A percentile compares a stretch with the other conserved stretches of the same genome.
Evolutionary conservation across 1,140 invertebrate species (phyloP).

Genomic region (Cydia pomonella): DNA sequence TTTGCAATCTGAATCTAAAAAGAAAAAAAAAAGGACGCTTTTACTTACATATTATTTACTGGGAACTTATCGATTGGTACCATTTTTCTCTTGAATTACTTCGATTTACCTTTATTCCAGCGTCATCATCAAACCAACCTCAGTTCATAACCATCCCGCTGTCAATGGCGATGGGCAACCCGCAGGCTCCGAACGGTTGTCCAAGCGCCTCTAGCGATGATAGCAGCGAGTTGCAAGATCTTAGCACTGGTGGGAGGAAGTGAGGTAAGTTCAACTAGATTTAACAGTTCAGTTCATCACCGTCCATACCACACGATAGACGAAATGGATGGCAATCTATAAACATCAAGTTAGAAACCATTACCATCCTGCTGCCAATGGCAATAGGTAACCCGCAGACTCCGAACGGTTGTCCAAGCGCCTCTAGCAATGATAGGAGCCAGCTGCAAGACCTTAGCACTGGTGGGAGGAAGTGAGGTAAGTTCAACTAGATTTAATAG

Average conservation of each 20-base stretch:
- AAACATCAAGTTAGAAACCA: slow-evolving; percentile 48
- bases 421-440: slow-evolving; percentile 72
- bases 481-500: not conserved
- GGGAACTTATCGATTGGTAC: no score
- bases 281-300: not conserved
- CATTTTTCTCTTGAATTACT: no score
- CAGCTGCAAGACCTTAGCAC: slow-evolving; percentile 78
- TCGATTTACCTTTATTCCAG: slow-evolving; percentile 36
- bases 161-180: slow-evolving; percentile 80
- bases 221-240: slow-evolving; percentile 77
- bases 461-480: slow-evolving; percentile 64
- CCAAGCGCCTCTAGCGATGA: slow-evolving; percentile 70
- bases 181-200: slow-evolving; percentile 63
- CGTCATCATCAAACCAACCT: slow-evolving; percentile 71
- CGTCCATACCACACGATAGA: no score
- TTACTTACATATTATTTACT: no score
- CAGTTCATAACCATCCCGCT: slow-evolving; percentile 84
- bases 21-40: no score
- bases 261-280: slow-evolving; percentile 41
- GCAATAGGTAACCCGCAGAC: slow-evolving; percentile 71
- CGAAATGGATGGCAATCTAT: no score
- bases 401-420: slow-evolving; percentile 70
- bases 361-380: slow-evolving; percentile 83
- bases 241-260: slow-evolving; percentile 72
- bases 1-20: no score